phyloP scores from a whole-genome alignment of 2,888 invertebrate genomes.

The Agrochola litura region DNA sequence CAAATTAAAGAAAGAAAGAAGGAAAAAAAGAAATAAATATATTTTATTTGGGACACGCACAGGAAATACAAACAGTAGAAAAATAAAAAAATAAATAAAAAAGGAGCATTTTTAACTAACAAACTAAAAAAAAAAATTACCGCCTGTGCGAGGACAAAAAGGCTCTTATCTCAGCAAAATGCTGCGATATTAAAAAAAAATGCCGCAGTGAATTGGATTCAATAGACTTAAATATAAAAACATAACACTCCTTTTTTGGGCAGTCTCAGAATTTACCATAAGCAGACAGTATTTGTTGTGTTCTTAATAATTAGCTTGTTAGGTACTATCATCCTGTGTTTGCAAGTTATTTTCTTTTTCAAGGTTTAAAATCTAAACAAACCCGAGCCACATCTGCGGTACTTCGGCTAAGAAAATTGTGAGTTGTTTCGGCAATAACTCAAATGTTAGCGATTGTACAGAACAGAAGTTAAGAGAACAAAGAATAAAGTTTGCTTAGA shows the following conservation, averaged over 20 bases:
- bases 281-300: neutral
- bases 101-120: no score
- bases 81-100: no score
- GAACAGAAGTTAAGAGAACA: conserved; percentile 58
- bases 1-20: no score
- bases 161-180: no score
- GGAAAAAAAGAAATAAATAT: no score
- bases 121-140: no score
- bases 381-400: conserved; percentile 43
- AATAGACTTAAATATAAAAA: neutral
- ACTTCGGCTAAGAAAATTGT: conserved; percentile 44
- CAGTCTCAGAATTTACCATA: neutral
- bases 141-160: no score
- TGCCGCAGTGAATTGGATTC: neutral
- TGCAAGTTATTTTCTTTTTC: neutral
- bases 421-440: conserved; percentile 57
- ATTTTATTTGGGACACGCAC: no score
- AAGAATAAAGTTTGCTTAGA: conserved; percentile 56
- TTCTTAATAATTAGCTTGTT: neutral
- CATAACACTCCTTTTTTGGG: neutral
- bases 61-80: no score
- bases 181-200: no score
- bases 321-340: neutral
- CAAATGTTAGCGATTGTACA: conserved; percentile 58
- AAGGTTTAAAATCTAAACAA: conserved; percentile 30